These are phyloP conservation scores for Uloborus diversus DNA, from an alignment of 1,140 invertebrate genomes.

Conservation along the genomic window DNA sequence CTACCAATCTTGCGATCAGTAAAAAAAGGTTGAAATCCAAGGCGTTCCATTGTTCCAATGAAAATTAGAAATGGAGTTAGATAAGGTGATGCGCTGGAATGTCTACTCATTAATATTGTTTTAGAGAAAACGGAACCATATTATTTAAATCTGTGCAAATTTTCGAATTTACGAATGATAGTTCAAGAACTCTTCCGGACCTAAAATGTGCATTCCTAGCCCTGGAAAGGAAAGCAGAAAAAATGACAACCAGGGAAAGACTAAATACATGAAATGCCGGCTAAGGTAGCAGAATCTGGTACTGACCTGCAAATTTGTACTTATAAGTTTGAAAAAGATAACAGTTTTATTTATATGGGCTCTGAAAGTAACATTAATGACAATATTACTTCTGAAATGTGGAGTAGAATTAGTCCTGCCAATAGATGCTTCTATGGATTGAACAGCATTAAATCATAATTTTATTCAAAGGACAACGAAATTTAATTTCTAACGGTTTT, in stretches of 20 bases:
- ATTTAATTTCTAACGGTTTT: too few relatives aligned
- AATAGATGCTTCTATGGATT: too few relatives aligned
- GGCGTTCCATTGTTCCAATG: neutral
- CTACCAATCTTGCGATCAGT: neutral
- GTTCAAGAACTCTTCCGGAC: neutral
- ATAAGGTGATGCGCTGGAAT: neutral
- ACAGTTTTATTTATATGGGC: neutral
- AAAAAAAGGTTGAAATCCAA: neutral
- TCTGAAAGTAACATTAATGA: too few relatives aligned
- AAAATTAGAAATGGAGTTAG: neutral
- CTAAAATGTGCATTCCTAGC: neutral
- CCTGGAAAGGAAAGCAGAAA: neutral
- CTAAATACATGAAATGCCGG: neutral
- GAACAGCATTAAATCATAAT: too few relatives aligned
- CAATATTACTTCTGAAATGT: too few relatives aligned
- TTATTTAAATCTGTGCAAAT: neutral
- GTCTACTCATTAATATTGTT: neutral
- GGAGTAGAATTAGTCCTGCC: too few relatives aligned
- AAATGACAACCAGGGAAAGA: neutral
- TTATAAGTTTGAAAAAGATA: neutral
- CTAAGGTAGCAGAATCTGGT: neutral
- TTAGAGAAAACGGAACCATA: neutral
- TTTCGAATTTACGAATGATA: neutral
- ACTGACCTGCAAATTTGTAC: neutral
- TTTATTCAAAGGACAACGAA: too few relatives aligned